These are phyloP conservation scores for Myripristis murdjan DNA, from an alignment of 2,797 vertebrate genomes.

Conservation along the genomic window DNA sequence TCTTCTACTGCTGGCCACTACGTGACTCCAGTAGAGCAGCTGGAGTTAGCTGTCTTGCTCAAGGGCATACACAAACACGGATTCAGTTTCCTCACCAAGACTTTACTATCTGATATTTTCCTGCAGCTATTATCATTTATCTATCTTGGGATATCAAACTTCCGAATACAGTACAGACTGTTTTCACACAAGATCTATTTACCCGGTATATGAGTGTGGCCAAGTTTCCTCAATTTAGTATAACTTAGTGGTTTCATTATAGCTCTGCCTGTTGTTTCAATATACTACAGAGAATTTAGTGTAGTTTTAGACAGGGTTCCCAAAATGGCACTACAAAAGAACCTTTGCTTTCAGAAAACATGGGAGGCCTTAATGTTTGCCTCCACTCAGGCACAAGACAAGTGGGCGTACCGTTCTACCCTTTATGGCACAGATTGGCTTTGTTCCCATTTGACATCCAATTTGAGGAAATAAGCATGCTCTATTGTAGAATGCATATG, in stretches of 20 bases:
- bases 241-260: not conserved
- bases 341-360: not conserved
- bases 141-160: no score
- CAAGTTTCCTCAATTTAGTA: not conserved
- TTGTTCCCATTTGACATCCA: slow-evolving; percentile 43
- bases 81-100: no score
- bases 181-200: not conserved
- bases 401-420: slow-evolving; percentile 20
- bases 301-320: not conserved
- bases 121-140: no score
- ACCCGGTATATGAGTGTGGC: not conserved
- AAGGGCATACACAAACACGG: no score
- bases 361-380: not conserved
- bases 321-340: not conserved
- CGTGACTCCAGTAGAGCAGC: no score
- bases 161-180: not conserved
- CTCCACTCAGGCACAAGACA: slow-evolving; percentile 36
- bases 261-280: not conserved
- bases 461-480: slow-evolving; percentile 52
- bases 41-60: no score
- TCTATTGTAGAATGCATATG: slow-evolving; percentile 44
- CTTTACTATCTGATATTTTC: no score
- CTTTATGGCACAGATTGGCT: slow-evolving; percentile 40
- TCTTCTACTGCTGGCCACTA: no score
- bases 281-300: not conserved